phyloP scores from a whole-genome alignment of 1,140 invertebrate genomes.

The Drosophila sproati region DNA sequence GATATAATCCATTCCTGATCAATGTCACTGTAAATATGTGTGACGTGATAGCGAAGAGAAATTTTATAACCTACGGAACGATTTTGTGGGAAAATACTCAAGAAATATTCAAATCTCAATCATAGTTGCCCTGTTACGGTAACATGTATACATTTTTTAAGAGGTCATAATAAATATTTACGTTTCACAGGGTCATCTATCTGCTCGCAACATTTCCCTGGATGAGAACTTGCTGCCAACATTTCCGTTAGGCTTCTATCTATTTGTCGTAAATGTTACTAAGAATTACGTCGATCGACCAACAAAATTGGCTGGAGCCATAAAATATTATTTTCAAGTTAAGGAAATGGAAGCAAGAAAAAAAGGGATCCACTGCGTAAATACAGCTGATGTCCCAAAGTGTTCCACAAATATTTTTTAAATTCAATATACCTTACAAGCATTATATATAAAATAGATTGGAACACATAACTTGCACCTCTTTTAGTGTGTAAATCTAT shows the following conservation, averaged over 20 bases:
- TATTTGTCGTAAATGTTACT: background rate
- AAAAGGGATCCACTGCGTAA: background rate
- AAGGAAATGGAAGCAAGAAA: background rate
- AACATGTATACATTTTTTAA: background rate
- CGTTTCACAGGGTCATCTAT: slow-evolving; percentile 27
- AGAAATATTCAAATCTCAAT: slow-evolving; percentile 39
- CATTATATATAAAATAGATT: no score
- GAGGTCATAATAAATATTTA: background rate
- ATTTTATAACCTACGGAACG: slow-evolving; percentile 16
- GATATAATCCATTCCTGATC: slow-evolving; percentile 40
- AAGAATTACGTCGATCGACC: background rate
- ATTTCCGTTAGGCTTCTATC: slow-evolving; percentile 27
- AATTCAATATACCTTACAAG: no score
- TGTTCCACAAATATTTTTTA: no score
- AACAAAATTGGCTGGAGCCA: background rate
- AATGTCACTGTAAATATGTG: slow-evolving; percentile 38
- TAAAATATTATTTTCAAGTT: background rate
- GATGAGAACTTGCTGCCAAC: slow-evolving; percentile 13
- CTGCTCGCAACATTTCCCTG: background rate
- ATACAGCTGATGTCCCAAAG: no score
- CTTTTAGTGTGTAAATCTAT: no score
- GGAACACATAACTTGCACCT: no score
- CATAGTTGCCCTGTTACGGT: slow-evolving; percentile 45
- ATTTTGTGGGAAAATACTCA: slow-evolving; percentile 12
- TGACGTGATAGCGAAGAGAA: slow-evolving; percentile 31